A percentile compares a stretch with the other conserved stretches of the same genome.
phyloP scores from a whole-genome alignment of 1,140 invertebrate species.

The Homarus americanus region DNA sequence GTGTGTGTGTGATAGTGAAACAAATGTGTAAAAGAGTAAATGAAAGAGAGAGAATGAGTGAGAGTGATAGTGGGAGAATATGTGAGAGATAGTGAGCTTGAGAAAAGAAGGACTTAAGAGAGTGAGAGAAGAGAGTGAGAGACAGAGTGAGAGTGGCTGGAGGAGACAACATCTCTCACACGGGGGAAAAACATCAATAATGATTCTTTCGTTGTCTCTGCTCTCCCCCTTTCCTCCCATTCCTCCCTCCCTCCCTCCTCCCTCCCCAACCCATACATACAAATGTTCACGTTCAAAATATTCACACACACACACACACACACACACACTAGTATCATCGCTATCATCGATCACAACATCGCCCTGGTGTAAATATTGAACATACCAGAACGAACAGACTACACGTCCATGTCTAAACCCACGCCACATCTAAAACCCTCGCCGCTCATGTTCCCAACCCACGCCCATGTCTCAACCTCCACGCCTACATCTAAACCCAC shows the following conservation, averaged over 20 bases:
- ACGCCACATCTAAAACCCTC: background rate
- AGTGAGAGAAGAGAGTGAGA: background rate
- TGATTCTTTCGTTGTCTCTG: background rate
- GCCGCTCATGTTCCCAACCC: background rate
- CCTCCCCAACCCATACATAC: background rate
- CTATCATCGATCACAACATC: background rate
- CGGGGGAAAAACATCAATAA: constrained; percentile 5
- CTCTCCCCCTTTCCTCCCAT: background rate
- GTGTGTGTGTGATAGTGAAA: too few species aligned
- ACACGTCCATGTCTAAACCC: background rate
- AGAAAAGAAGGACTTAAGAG: background rate
- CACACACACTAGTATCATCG: too few species aligned
- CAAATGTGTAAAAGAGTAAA: too few species aligned
- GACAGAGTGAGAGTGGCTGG: background rate
- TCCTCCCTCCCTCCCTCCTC: background rate
- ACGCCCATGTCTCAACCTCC: too few species aligned
- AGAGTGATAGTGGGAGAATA: background rate
- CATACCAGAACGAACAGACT: background rate
- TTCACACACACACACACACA: too few species aligned
- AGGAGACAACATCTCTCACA: background rate
- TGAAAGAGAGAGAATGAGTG: background rate
- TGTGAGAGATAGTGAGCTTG: background rate
- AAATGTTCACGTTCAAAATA: background rate
- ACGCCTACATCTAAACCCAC: too few species aligned
- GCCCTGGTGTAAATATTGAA: background rate